A percentile compares a stretch with the other conserved stretches of the same genome.
Evolutionary conservation across 2,113 vertebrate species (phyloP).

Genomic region (Cranoglanis bouderius): DNA sequence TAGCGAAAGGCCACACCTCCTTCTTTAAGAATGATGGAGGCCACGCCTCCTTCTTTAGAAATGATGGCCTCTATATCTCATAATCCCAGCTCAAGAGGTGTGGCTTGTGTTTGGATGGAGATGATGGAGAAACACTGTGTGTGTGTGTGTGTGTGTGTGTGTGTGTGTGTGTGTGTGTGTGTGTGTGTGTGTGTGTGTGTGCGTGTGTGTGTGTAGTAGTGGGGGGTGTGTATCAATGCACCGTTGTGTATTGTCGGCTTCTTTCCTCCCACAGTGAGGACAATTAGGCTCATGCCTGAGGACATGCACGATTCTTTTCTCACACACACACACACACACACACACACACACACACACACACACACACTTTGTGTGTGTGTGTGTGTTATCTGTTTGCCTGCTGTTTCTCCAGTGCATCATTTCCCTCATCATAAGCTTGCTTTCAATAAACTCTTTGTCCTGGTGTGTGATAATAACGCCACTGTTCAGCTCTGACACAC

Average conservation of each 20-base stretch:
- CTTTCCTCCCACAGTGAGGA: conserved; percentile 7
- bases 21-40: too few species aligned
- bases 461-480: conserved; percentile 18
- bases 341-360: too few species aligned
- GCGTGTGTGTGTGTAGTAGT: neutral
- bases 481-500: neutral
- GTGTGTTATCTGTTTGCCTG: neutral
- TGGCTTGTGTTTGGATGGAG: neutral
- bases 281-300: conserved; percentile 17
- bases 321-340: neutral
- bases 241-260: neutral
- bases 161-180: neutral
- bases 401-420: neutral
- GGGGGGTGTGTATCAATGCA: neutral
- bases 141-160: neutral
- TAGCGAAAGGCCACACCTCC: too few species aligned
- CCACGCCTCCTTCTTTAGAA: too few species aligned
- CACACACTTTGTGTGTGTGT: neutral
- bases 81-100: neutral
- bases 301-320: neutral
- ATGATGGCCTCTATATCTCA: neutral
- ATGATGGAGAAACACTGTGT: neutral
- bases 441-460: conserved; percentile 41
- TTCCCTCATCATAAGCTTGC: conserved; percentile 11
- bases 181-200: neutral